These are phyloP conservation scores for Mobula birostris DNA, from an alignment of 2,113 vertebrate species.

Conservation along the genomic window DNA sequence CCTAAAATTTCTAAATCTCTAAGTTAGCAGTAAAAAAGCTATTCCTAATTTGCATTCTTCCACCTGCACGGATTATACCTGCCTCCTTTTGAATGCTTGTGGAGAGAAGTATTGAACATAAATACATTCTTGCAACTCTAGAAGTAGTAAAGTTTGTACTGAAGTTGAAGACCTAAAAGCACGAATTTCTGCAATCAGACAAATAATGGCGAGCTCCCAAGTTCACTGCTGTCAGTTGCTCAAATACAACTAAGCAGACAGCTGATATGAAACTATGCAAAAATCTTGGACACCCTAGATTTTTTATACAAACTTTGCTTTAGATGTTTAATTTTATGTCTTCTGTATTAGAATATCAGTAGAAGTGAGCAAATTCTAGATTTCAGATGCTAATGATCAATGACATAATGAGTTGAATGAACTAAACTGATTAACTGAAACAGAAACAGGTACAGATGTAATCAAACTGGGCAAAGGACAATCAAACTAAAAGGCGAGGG, in stretches of 20 bases:
- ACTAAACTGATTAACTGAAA: no score
- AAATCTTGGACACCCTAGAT: no score
- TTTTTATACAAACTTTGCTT: no score
- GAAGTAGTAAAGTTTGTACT: not conserved
- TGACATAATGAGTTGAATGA: no score
- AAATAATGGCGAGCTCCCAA: not conserved
- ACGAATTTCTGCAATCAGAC: not conserved
- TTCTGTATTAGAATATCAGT: no score
- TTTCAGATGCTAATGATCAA: no score
- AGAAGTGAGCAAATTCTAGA: no score
- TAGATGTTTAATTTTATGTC: no score
- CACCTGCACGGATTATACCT: not conserved
- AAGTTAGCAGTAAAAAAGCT: not conserved
- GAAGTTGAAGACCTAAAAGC: not conserved
- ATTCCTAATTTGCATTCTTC: not conserved
- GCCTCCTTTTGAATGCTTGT: not conserved
- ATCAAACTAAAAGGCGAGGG: no score
- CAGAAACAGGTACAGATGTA: no score
- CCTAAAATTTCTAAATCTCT: not conserved
- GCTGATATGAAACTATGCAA: not conserved
- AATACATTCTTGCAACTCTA: not conserved
- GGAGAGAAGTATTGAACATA: not conserved
- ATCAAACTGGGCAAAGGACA: no score
- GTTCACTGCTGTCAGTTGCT: not conserved
- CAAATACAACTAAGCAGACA: not conserved